Percentiles rank a stretch among this genome's conserved stretches.
Conservation (phyloP, 2,113 vertebrate species). For the Cebus imitator region DNA sequence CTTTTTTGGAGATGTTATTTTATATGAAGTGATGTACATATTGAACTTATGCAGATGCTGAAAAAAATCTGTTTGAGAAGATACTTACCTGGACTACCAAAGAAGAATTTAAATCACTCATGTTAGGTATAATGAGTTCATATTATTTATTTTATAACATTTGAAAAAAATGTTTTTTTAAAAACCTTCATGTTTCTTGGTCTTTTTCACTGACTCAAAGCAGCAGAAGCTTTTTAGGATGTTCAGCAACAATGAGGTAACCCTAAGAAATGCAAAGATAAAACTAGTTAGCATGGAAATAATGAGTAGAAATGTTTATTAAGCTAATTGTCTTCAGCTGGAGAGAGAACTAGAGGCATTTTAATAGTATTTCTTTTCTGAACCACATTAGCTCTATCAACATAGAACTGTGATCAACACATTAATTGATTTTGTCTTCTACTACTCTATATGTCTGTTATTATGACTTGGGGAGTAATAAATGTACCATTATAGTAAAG, state of each 20-base stretch:
- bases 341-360: neutral
- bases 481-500: neutral
- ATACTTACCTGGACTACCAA: slow-evolving; percentile 28
- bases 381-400: slow-evolving; percentile 18
- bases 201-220: slow-evolving; percentile 18
- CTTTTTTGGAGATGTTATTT: neutral
- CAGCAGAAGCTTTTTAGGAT: neutral
- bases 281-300: slow-evolving; percentile 51
- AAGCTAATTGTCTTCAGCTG: slow-evolving; percentile 27
- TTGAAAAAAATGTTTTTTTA: neutral
- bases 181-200: slow-evolving; percentile 17
- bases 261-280: slow-evolving; percentile 52
- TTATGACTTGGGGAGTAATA: neutral
- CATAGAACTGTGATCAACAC: neutral
- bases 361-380: slow-evolving; percentile 26
- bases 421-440: neutral
- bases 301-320: slow-evolving; percentile 58
- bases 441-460: neutral
- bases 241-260: slow-evolving; percentile 1
- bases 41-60: neutral
- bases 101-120: slow-evolving; percentile 49
- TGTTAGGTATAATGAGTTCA: slow-evolving; percentile 14
- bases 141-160: slow-evolving; percentile 3
- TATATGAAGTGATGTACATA: neutral
- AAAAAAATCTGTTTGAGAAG: slow-evolving; percentile 15